A percentile compares a stretch with the other conserved stretches of the same genome.
Conservation (phyloP, 2,888 invertebrate species). For the Protophormia terraenovae region DNA sequence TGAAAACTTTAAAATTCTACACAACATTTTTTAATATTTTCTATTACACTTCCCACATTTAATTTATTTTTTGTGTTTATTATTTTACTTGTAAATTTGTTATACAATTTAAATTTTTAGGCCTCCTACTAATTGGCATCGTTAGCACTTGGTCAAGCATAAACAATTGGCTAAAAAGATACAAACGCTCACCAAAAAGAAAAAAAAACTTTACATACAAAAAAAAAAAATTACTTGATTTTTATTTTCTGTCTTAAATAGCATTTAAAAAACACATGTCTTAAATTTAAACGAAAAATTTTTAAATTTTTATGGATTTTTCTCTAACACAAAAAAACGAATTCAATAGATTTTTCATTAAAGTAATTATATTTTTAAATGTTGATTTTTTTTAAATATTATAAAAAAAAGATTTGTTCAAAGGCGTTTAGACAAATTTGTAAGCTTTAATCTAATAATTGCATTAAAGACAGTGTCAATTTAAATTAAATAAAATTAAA, state of each 20-base stretch:
- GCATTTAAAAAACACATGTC: conserved; percentile 40
- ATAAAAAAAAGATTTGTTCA: not conserved
- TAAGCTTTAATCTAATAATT: conserved; percentile 7
- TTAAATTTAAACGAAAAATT: conserved; percentile 31
- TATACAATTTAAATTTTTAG: not conserved
- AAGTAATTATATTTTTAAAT: conserved; percentile 18
- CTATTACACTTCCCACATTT: not conserved
- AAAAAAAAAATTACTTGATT: not conserved
- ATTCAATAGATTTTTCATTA: not conserved
- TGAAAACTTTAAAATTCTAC: too few species aligned
- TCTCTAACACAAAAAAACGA: too few species aligned
- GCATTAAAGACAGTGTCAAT: conserved; percentile 10
- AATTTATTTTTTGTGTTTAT: not conserved
- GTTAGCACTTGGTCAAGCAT: conserved; percentile 59
- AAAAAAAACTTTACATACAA: not conserved
- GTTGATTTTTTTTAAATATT: not conserved
- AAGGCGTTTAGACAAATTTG: not conserved
- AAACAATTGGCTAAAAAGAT: conserved; percentile 43
- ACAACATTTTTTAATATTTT: too few species aligned
- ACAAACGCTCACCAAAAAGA: not conserved
- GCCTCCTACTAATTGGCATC: conserved; percentile 41
- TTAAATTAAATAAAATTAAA: not conserved
- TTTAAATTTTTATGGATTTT: not conserved
- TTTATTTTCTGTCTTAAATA: not conserved
- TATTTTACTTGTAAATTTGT: not conserved